A percentile compares a stretch with the other conserved stretches of the same genome.
phyloP scores from a whole-genome alignment of 1,140 invertebrate species.

The Drosophila teissieri region DNA sequence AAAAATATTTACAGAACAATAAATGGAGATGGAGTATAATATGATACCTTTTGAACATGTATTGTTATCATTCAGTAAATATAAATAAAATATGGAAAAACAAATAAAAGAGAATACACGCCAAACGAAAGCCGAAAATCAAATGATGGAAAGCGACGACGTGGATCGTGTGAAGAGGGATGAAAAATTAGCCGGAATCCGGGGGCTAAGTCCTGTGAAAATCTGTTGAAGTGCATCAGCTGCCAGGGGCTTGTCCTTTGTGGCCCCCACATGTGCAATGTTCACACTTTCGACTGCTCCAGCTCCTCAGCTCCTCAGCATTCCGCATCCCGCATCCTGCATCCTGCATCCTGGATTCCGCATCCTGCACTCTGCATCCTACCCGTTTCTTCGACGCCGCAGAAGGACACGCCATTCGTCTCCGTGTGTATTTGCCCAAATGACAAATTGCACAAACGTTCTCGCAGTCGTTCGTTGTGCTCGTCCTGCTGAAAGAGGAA shows the following conservation, averaged over 20 bases:
- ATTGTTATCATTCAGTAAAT: not conserved
- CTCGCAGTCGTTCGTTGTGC: constrained; percentile 23
- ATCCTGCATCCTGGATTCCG: not conserved
- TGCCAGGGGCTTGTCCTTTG: constrained; percentile 16
- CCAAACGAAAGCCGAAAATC: not conserved
- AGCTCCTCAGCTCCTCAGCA: not conserved
- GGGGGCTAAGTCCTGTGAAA: constrained; percentile 19
- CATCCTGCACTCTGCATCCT: not conserved
- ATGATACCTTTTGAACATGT: too few relatives aligned
- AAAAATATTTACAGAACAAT: not conserved
- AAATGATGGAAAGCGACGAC: constrained; percentile 22
- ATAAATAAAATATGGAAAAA: not conserved
- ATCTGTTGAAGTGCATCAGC: constrained; percentile 61
- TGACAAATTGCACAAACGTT: constrained; percentile 77
- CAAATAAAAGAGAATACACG: not conserved
- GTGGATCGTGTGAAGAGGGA: constrained; percentile 9
- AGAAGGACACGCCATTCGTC: constrained; percentile 63
- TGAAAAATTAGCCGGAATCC: constrained; percentile 36
- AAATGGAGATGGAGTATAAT: not conserved
- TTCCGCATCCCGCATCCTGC: not conserved
- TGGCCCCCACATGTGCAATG: constrained; percentile 43
- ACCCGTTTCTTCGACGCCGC: not conserved
- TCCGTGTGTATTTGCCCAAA: constrained; percentile 74
- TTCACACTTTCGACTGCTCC: constrained; percentile 41
- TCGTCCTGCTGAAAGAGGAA: constrained; percentile 19